Evolutionary conservation across 2,113 vertebrate genomes (phyloP).

Genomic region (Syngnathoides biaculeatus): DNA sequence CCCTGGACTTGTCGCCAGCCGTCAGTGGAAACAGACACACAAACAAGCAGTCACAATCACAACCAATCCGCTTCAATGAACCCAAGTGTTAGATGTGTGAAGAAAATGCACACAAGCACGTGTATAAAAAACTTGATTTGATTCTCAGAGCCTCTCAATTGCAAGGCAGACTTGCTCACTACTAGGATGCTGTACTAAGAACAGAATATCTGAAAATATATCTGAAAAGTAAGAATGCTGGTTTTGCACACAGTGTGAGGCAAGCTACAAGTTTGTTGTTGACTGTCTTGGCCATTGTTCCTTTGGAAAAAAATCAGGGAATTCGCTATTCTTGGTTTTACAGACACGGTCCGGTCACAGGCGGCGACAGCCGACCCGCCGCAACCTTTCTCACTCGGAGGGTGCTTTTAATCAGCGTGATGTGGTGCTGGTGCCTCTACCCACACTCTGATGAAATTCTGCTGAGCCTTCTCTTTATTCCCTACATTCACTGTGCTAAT

Average conservation of each 20-base stretch:
- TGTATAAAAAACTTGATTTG: too few relatives aligned
- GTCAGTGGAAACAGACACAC: too few relatives aligned
- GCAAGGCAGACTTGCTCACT: too few relatives aligned
- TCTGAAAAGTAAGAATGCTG: too few relatives aligned
- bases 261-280: too few relatives aligned
- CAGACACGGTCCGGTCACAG: slow-evolving; percentile 25
- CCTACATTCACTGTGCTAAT: slow-evolving; percentile 12
- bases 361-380: slow-evolving; percentile 13
- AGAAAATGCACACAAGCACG: too few relatives aligned
- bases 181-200: too few relatives aligned
- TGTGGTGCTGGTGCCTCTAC: background rate
- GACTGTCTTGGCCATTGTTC: slow-evolving; percentile 36
- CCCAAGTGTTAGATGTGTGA: too few relatives aligned
- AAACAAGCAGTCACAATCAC: too few relatives aligned
- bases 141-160: too few relatives aligned
- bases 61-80: too few relatives aligned
- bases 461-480: slow-evolving; percentile 6
- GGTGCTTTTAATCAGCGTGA: background rate
- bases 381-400: background rate
- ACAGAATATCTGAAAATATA: background rate
- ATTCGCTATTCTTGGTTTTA: slow-evolving; percentile 31
- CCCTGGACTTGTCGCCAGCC: too few relatives aligned
- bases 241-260: background rate
- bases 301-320: slow-evolving; percentile 41
- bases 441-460: slow-evolving; percentile 7